Evolutionary conservation across 2,797 vertebrate genomes (phyloP), one percentile per base, ranked within the genome.

Genomic region (Myotis findleyi): DNA sequence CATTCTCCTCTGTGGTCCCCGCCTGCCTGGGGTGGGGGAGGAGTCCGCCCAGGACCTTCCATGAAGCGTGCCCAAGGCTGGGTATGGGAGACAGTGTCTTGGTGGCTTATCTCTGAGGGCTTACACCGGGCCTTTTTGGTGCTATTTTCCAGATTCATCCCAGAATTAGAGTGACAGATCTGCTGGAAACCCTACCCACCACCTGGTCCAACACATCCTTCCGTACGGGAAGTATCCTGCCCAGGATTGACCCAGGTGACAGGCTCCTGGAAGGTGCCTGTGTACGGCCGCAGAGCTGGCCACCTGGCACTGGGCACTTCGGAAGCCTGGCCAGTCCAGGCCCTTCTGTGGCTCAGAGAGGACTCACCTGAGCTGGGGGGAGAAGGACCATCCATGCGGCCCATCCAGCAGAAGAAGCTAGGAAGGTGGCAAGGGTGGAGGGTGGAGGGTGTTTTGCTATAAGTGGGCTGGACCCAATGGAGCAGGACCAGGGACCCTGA

Each of bases 21-120:
- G 0, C 0, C 1, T 3, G 4, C 44, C 13, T 10, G 27, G 33
- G 5, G 3, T 68, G 6, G 17, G 38, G 33, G 41, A 62, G 30
- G 36, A n/a, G 41, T 25, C 2, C 16, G 23, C 36, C 30, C 11
- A 16, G 33, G 17, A 30, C 7, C 17, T n/a, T 17, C 57, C 47
- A 7, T 13, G 57, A 51, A 73, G 21, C 5, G 0, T 0, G 36
- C 57, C 55, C 30, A 5, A 75, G 44, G 10, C 10, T 49, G 14
- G 14, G 16, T 3, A 2, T 5, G 53, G n/a, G 30, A 41, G 30
- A 36, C n/a, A 18, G 36, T 16, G 17, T 51, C 36, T 41, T 23
- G 20, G 53, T 0, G 2, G 44, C 8, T 30, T 23, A 3, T 41
- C 55, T 36, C 27, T 17, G 21, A 68, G 13, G 66, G 38, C 6